phyloP scores from a whole-genome alignment of 2,797 vertebrate species.

The Rhinogobio ventralis region DNA sequence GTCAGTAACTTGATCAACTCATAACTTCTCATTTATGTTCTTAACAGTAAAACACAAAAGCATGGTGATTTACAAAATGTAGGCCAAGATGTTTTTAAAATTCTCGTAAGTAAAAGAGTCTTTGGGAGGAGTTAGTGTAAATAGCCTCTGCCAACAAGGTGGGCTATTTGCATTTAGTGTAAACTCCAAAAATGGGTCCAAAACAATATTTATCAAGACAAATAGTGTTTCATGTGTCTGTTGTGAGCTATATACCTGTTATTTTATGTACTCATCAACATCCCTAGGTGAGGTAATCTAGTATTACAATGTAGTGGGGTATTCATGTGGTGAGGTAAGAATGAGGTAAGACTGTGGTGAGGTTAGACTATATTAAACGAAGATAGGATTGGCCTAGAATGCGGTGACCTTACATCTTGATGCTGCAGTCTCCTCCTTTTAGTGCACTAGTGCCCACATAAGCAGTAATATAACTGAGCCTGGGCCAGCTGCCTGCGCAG shows the following conservation, averaged over 20 bases:
- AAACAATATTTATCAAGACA: neutral
- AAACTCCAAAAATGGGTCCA: neutral
- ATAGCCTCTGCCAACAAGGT: too few species aligned
- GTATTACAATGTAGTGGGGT: neutral
- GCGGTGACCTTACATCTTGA: slow-evolving; percentile 17
- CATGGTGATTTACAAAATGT: neutral
- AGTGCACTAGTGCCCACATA: slow-evolving; percentile 32
- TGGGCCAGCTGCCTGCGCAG: slow-evolving; percentile 12
- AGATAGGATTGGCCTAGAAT: slow-evolving; percentile 22
- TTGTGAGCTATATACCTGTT: neutral
- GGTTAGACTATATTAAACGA: slow-evolving; percentile 25
- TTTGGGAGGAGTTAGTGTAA: too few species aligned
- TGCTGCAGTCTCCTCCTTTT: slow-evolving; percentile 14
- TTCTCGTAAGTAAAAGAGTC: too few species aligned
- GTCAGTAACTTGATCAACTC: neutral
- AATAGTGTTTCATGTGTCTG: neutral
- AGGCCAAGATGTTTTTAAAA: too few species aligned
- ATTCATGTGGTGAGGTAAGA: neutral
- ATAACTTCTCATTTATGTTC: neutral
- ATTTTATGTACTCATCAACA: neutral
- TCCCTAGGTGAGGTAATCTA: neutral
- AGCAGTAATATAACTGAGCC: slow-evolving; percentile 32
- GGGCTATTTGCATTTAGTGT: too few species aligned
- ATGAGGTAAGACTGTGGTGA: slow-evolving; percentile 22
- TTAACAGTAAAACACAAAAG: neutral